These are phyloP conservation scores for Macrotrachela quadricornifera DNA, from an alignment of 1,140 invertebrate genomes.

Conservation along the genomic window DNA sequence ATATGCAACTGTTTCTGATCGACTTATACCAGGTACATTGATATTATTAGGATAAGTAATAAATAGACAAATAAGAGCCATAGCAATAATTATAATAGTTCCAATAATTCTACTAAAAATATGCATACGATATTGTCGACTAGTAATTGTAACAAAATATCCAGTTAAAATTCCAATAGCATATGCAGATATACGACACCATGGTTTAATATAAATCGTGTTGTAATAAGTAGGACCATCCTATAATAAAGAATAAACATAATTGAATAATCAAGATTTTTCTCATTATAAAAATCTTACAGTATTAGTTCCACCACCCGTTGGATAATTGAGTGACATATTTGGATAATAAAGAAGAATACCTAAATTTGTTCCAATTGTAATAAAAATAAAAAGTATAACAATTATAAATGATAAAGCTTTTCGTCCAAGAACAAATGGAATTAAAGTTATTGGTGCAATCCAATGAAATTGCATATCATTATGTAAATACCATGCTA, in stretches of 20 bases:
- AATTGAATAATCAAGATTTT: too few species aligned
- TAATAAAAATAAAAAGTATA: too few species aligned
- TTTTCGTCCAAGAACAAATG: slow-evolving; percentile 9
- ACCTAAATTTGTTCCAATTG: too few species aligned
- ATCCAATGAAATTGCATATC: slow-evolving; percentile 54
- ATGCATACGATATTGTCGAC: too few species aligned
- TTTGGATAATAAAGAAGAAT: too few species aligned
- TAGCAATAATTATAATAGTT: neutral
- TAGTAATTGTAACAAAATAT: too few species aligned
- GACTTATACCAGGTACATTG: neutral
- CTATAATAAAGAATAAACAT: too few species aligned
- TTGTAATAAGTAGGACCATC: slow-evolving; percentile 13
- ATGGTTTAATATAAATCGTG: slow-evolving; percentile 57
- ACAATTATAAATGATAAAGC: neutral
- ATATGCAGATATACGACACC: slow-evolving; percentile 34
- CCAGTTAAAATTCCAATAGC: slow-evolving; percentile 32
- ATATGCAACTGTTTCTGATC: neutral
- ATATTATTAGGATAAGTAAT: neutral
- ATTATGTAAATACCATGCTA: slow-evolving; percentile 55
- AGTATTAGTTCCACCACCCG: too few species aligned
- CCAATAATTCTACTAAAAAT: too few species aligned
- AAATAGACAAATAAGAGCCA: slow-evolving; percentile 1
- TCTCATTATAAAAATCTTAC: too few species aligned
- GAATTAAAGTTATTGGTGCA: slow-evolving; percentile 38
- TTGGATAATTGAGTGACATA: too few species aligned